Evolutionary conservation across 2,888 invertebrate species (phyloP), one percentile per base, ranked within the genome.

Genomic region (Salpingus planirostris): DNA sequence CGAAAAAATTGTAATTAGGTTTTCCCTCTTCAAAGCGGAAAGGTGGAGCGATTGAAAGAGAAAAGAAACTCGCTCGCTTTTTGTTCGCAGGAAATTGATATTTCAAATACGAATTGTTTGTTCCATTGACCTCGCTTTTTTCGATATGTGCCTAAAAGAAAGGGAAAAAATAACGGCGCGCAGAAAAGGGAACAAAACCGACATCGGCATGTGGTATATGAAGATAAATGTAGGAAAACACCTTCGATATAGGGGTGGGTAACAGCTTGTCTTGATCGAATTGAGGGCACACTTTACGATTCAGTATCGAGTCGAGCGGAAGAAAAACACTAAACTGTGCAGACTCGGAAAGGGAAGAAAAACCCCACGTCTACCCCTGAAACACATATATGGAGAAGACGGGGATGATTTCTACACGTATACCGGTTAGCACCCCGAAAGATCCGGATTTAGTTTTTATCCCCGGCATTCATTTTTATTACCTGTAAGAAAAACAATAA

Each of bases 191-290:
- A 43, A 41, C 43, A 44, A 47, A 42, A 42, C 41, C 42, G 39
- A 44, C 41, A 40, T 43, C 33, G 46, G 43, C 45, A 46, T 47
- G 46, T 44, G 43, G 46, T 48, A 44, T 50, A 48, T 49, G 49
- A 49, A 50, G 48, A 52, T 50, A 50, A 48, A 52, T 49, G 46
- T 46, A 37, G 44, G 40, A 48, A 50, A 50, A 50, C 50, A 51
- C 48, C 48, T 47, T 42, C 40, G 43, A 46, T 44, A 45, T 44
- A 41, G 42, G 43, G 35, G n/a, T n/a, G 40, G 44, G 49, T 41
- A 49, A 50, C 54, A 54, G 54, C 54, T 52, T 52, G 50, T 48
- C 47, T 44, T 50, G 51, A 54, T 55, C 46, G 52, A 51, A 51
- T 47, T 40, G 49, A 49, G 50, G 46, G 41, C 44, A 43, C 45